A percentile compares a stretch with the other conserved stretches of the same genome.
Evolutionary conservation across 2,113 vertebrate genomes (phyloP).

Genomic region (Dendropsophus ebraccatus): DNA sequence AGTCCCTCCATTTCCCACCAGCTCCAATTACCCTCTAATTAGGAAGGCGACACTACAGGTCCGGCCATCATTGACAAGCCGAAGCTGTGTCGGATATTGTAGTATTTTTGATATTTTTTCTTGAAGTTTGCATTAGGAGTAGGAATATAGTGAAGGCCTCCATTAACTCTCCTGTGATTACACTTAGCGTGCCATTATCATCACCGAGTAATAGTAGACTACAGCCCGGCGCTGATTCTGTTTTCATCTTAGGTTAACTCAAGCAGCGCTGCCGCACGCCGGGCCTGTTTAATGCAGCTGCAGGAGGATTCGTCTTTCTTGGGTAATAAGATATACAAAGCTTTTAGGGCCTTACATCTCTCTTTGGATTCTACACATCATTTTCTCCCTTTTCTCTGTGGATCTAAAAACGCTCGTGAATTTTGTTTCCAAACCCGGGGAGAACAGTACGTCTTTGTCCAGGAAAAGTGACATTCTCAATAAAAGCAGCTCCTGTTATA

Average conservation of each 20-base stretch:
- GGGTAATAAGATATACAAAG: slow-evolving; percentile 29
- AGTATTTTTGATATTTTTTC: neutral
- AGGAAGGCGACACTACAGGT: neutral
- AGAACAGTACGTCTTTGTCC: slow-evolving; percentile 38
- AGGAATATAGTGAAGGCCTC: slow-evolving; percentile 9
- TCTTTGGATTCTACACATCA: slow-evolving; percentile 7
- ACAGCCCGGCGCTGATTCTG: slow-evolving; percentile 2
- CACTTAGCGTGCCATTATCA: slow-evolving; percentile 42
- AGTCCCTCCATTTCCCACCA: neutral
- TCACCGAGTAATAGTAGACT: slow-evolving; percentile 48
- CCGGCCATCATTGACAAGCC: neutral
- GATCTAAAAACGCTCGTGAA: slow-evolving; percentile 25
- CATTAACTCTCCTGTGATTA: slow-evolving; percentile 51
- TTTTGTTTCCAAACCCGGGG: slow-evolving; percentile 17
- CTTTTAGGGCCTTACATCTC: slow-evolving; percentile 21
- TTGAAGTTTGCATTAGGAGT: slow-evolving; percentile 37
- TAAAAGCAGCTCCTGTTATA: slow-evolving; percentile 31
- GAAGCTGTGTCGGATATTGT: neutral
- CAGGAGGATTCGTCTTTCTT: slow-evolving; percentile 5
- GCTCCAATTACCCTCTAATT: slow-evolving; percentile 26
- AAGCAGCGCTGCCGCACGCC: slow-evolving; percentile 3
- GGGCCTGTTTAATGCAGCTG: slow-evolving; percentile 16
- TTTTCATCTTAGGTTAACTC: slow-evolving; percentile 47
- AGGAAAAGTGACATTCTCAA: slow-evolving; percentile 24
- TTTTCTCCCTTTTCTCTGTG: slow-evolving; percentile 18